Percentiles rank a stretch among this genome's conserved stretches.
Evolutionary conservation across 2,888 invertebrate genomes (phyloP).

Genomic region (Acanthosepion esculentum): DNA sequence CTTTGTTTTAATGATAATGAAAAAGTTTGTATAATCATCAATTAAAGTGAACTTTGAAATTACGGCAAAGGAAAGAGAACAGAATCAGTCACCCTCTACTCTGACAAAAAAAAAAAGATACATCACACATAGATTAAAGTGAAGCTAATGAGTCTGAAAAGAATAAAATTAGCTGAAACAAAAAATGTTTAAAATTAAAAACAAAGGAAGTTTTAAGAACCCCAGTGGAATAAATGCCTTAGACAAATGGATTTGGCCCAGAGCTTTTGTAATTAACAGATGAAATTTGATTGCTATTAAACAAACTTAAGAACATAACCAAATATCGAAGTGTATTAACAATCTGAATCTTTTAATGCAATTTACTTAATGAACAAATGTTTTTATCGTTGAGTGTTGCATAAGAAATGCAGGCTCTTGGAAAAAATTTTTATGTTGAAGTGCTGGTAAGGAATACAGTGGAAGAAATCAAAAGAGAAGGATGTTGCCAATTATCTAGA

Average conservation of each 20-base stretch:
- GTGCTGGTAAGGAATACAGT: neutral
- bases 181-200: neutral
- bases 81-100: no score
- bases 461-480: neutral
- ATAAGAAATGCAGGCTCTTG: neutral
- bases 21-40: conserved; percentile 21
- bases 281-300: conserved; percentile 9
- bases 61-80: no score
- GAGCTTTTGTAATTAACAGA: neutral
- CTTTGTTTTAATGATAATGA: neutral
- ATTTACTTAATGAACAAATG: conserved; percentile 18
- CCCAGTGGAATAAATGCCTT: neutral
- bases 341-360: conserved; percentile 8
- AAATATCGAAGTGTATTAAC: neutral
- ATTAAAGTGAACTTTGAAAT: neutral
- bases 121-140: neutral
- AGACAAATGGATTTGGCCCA: neutral
- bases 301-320: neutral
- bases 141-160: neutral
- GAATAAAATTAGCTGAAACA: neutral
- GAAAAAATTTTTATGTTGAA: neutral
- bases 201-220: neutral
- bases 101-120: neutral
- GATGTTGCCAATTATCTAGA: neutral
- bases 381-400: neutral